Percentiles rank a stretch among this genome's conserved stretches.
Evolutionary conservation across 2,113 vertebrate genomes (phyloP).

Genomic region (Brachyistius frenatus): DNA sequence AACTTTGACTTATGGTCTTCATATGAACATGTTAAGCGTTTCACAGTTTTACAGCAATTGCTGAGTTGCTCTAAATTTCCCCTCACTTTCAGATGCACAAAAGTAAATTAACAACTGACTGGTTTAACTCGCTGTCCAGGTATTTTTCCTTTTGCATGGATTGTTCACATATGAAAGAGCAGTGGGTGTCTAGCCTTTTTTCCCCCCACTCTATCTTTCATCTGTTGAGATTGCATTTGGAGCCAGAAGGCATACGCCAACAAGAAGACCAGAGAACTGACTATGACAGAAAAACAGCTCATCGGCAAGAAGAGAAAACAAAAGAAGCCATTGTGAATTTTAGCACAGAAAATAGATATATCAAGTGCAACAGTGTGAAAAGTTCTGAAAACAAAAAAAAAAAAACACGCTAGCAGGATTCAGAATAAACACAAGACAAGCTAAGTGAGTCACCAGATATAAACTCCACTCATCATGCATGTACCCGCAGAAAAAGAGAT

Average conservation of each 20-base stretch:
- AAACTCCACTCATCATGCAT: neutral
- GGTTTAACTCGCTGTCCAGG: neutral
- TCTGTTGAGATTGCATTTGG: neutral
- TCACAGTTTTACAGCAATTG: neutral
- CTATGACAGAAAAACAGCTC: slow-evolving; percentile 6
- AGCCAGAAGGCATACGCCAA: neutral
- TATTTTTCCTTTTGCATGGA: neutral
- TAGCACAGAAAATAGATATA: slow-evolving; percentile 2
- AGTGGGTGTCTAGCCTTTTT: neutral
- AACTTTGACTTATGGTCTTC: neutral
- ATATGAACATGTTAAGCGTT: neutral
- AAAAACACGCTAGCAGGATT: neutral
- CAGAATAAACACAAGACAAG: neutral
- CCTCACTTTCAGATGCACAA: neutral
- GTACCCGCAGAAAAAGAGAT: no score
- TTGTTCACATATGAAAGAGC: slow-evolving; percentile 5
- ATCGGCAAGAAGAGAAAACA: neutral
- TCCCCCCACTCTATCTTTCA: neutral
- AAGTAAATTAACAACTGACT: neutral
- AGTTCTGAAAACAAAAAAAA: neutral
- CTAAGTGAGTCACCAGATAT: neutral
- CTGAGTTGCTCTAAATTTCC: neutral
- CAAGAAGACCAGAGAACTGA: neutral
- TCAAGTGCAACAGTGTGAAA: neutral
- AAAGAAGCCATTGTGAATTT: neutral